A percentile compares a stretch with the other conserved stretches of the same genome.
Conservation (phyloP, 1,140 invertebrate genomes). For the Hormaphis cornu region DNA sequence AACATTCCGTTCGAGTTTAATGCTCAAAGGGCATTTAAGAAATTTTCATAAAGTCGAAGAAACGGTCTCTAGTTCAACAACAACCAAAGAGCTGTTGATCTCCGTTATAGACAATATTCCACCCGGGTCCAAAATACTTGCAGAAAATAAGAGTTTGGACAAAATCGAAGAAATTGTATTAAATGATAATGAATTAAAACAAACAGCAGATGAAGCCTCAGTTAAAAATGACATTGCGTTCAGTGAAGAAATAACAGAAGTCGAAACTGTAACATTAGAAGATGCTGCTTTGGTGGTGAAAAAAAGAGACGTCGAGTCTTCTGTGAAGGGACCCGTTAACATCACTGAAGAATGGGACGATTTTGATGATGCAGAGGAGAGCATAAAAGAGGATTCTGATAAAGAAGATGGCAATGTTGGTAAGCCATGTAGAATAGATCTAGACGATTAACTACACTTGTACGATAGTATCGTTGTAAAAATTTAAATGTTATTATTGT, state of each 20-base stretch:
- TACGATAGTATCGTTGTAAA: not conserved
- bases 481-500: not conserved
- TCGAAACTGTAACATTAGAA: conserved; percentile 15
- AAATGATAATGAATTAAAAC: not conserved
- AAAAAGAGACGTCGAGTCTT: not conserved
- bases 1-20: conserved; percentile 8
- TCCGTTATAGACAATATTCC: conserved; percentile 20
- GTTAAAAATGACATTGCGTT: not conserved
- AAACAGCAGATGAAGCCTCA: not conserved
- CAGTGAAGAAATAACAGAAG: conserved; percentile 7
- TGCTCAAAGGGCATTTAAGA: conserved; percentile 19
- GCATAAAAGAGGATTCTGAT: not conserved
- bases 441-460: not conserved
- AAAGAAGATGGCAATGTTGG: not conserved
- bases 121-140: conserved; percentile 7
- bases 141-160: conserved; percentile 1
- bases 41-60: conserved; percentile 15
- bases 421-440: conserved; percentile 23
- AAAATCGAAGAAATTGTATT: conserved; percentile 3
- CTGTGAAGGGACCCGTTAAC: not conserved
- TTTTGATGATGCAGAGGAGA: conserved; percentile 3
- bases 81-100: conserved; percentile 11
- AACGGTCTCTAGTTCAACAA: not conserved
- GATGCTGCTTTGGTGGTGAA: not conserved
- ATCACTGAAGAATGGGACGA: conserved; percentile 18